Evolutionary conservation across 1,140 invertebrate genomes (phyloP).

Genomic region (Zaprionus vittiger): DNA sequence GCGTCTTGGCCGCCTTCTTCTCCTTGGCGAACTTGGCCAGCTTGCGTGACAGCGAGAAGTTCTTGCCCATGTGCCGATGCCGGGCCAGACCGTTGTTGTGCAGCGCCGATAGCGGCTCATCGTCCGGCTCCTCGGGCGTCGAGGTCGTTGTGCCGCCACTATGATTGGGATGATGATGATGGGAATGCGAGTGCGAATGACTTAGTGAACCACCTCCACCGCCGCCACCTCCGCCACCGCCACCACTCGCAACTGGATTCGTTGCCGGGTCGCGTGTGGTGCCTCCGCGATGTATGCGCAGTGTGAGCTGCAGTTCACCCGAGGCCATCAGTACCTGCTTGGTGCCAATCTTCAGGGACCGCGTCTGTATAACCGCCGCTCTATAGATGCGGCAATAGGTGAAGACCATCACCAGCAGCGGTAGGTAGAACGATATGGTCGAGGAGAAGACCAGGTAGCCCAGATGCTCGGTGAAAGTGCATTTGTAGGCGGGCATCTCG

Average conservation of each 20-base stretch:
- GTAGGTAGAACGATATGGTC: constrained; percentile 98
- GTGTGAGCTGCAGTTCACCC: constrained; percentile 92
- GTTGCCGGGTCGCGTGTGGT: constrained; percentile 86
- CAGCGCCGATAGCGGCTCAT: constrained; percentile 89
- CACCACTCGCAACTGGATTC: constrained; percentile 50
- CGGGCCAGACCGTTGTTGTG: constrained; percentile 90
- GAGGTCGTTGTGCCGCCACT: constrained; percentile 86
- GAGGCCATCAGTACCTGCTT: constrained; percentile 93
- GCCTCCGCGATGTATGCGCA: constrained; percentile 95
- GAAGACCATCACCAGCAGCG: constrained; percentile 99
- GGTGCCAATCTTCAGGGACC: constrained; percentile 94
- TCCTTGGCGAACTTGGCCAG: constrained; percentile 96
- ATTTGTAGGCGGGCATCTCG: constrained; percentile 91
- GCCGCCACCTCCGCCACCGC: constrained; percentile 53
- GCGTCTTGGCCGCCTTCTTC: constrained; percentile 97
- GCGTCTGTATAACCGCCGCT: constrained; percentile 96
- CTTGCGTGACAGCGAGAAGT: constrained; percentile 95
- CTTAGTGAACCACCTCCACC: constrained; percentile 69
- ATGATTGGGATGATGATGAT: constrained; percentile 79
- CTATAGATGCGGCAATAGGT: constrained; percentile 98
- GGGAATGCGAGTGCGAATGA: constrained; percentile 73
- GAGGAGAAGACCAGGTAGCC: constrained; percentile 97
- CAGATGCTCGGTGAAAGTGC: constrained; percentile 96
- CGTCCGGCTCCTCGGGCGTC: constrained; percentile 88
- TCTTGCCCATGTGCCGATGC: constrained; percentile 87